These are phyloP conservation scores for Gandaritis pyraliata DNA, from an alignment of 2,888 invertebrate species.

Conservation along the genomic window DNA sequence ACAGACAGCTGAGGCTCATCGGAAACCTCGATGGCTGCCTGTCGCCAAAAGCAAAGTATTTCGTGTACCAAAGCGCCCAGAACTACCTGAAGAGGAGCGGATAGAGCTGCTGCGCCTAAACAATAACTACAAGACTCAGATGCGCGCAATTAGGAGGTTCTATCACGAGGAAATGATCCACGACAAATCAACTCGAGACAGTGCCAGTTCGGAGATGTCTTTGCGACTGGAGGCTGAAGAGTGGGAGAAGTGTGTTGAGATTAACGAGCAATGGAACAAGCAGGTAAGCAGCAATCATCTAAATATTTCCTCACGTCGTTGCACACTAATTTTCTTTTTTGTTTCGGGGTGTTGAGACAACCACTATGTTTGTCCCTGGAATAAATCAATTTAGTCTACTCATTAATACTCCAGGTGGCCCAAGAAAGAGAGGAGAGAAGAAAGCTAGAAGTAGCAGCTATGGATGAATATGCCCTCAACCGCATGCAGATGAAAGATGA, in stretches of 20 bases:
- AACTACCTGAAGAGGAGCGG: conserved; percentile 85
- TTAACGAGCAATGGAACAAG: conserved; percentile 90
- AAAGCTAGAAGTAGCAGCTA: conserved; percentile 71
- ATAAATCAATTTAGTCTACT: no score
- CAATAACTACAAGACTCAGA: conserved; percentile 88
- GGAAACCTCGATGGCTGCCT: conserved; percentile 92
- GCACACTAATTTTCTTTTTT: background rate
- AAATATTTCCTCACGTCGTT: background rate
- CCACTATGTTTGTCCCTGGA: no score
- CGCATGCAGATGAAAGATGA: conserved; percentile 68
- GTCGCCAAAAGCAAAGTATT: conserved; percentile 92
- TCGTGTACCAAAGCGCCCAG: conserved; percentile 86
- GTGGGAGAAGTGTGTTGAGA: conserved; percentile 82
- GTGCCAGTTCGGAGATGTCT: conserved; percentile 82
- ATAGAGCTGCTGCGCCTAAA: conserved; percentile 87
- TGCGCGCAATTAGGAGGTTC: conserved; percentile 82
- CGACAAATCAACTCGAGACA: conserved; percentile 77
- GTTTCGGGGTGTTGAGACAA: no score
- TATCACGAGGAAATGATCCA: conserved; percentile 81
- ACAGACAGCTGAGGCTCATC: conserved; percentile 71
- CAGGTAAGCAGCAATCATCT: conserved; percentile 46
- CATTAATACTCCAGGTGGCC: conserved; percentile 64
- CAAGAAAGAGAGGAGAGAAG: conserved; percentile 84
- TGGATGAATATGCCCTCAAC: conserved; percentile 75
- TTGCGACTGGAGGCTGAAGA: conserved; percentile 86